Conservation (phyloP, 2,888 invertebrate genomes). For the Cynaeus angustus region DNA sequence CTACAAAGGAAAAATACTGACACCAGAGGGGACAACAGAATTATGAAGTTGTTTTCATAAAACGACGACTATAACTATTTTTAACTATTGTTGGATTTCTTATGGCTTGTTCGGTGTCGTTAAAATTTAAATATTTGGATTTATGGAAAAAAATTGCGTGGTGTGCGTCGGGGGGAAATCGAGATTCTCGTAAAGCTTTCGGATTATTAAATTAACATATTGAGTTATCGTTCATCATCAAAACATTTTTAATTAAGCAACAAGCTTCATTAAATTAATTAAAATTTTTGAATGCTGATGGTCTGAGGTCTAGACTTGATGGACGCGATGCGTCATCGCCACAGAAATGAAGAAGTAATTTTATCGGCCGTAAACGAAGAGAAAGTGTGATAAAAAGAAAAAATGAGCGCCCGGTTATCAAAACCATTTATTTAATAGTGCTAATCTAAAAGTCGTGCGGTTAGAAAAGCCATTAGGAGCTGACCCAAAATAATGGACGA, state of each 20-base stretch:
- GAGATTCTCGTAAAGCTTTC: not conserved
- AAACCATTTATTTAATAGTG: too few species aligned
- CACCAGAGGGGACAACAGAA: constrained; percentile 12
- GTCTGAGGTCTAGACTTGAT: too few species aligned
- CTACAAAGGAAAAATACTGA: not conserved
- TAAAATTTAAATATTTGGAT: not conserved
- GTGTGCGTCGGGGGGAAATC: too few species aligned
- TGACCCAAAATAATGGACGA: too few species aligned
- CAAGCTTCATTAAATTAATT: not conserved
- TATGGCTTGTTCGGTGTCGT: not conserved
- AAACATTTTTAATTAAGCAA: constrained; percentile 6
- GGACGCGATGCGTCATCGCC: too few species aligned
- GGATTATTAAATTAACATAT: not conserved
- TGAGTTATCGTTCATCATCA: not conserved
- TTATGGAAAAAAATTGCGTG: too few species aligned
- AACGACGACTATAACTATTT: not conserved
- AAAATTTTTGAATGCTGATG: not conserved
- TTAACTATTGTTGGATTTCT: not conserved
- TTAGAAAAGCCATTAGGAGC: too few species aligned
- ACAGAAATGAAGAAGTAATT: too few species aligned
- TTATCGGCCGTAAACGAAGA: too few species aligned
- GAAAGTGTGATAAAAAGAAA: too few species aligned
- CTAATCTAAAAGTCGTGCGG: too few species aligned
- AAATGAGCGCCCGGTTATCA: too few species aligned
- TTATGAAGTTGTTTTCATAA: not conserved